phyloP scores from a whole-genome alignment of 2,797 vertebrate species.

The Sphenopsis melanotis region DNA sequence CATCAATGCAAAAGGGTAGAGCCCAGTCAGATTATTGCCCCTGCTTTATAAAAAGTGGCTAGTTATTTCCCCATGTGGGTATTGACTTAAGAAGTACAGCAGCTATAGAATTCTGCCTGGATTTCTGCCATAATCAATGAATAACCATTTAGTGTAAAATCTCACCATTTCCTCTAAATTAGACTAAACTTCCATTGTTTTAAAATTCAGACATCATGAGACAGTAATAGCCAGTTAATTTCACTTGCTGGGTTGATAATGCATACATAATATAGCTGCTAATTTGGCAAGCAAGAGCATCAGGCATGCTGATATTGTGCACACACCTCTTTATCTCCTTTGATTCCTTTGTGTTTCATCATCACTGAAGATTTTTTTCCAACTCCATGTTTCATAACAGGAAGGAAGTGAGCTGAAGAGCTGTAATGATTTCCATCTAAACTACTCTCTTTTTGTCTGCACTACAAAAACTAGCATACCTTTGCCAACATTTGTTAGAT shows the following conservation, averaged over 20 bases:
- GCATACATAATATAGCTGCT: not conserved
- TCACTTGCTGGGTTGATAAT: not conserved
- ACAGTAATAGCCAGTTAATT: not conserved
- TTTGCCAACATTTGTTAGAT: slow-evolving; percentile 47
- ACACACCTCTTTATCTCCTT: not conserved
- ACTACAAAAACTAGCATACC: slow-evolving; percentile 2
- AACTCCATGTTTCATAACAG: slow-evolving; percentile 5
- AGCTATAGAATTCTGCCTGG: not conserved
- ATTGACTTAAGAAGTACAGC: not conserved
- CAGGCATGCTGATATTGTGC: not conserved
- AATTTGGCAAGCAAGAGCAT: not conserved
- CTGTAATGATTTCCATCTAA: slow-evolving; percentile 37
- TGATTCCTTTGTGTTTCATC: not conserved
- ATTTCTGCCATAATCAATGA: not conserved
- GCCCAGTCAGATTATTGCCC: not conserved
- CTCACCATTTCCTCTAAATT: not conserved
- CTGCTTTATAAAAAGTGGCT: not conserved
- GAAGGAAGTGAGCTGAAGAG: slow-evolving; percentile 36
- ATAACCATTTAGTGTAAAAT: not conserved
- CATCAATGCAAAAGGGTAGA: not conserved
- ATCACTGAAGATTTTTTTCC: not conserved
- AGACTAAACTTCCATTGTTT: not conserved
- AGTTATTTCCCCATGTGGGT: not conserved
- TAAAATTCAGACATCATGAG: not conserved
- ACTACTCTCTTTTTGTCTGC: slow-evolving; percentile 16